Evolutionary conservation across 1,140 invertebrate species (phyloP), one percentile per base, ranked within the genome.

Genomic region (Pteromalus puparum): DNA sequence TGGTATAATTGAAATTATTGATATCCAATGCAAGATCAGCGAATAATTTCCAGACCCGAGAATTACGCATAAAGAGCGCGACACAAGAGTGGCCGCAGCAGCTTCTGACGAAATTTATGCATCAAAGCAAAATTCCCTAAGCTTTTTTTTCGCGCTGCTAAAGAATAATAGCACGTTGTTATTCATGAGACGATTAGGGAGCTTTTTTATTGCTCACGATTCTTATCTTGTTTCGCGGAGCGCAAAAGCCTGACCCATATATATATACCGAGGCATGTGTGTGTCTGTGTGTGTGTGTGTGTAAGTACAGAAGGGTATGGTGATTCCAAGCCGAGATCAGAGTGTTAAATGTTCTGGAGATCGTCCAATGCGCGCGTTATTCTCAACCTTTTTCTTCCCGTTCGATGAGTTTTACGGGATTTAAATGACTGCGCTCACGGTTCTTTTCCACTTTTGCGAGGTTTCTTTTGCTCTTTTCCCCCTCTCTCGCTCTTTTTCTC

Each of bases 291-390:
- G 48, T 18, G 5, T 18, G 18, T 61, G 6, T 61, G 53, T 61
- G 53, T n/a, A 61, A 61, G 53, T 61, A 7, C 53, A 61, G 18
- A 48, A 61, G 67, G 48, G 53, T 78, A 34, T 34, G 74, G 74
- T 53, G 74, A 76, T 76, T 53, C 30, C 53, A n/a, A 78, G 53
- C 76, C 28, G 30, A 78, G 76, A 78, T 78, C 76, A n/a, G 21
- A 74, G 76, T 73, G 67, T 72, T 84, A 84, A 84, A 79, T 84
- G 42, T 61, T 42, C 68, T 79, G 76, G 76, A 84, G 76, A 79
- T 79, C 21, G 68, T 42, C 82, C 76, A 84, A 70, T 61, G 75
- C 15, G 24, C 26, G 65, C 18, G 15, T 79, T 28, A 76, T 67
- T 75, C 65, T 46, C 81, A 76, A 46, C 42, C 75, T 78, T 53